phyloP scores from a whole-genome alignment of 2,888 invertebrate species.

The Scrobipalpa costella region DNA sequence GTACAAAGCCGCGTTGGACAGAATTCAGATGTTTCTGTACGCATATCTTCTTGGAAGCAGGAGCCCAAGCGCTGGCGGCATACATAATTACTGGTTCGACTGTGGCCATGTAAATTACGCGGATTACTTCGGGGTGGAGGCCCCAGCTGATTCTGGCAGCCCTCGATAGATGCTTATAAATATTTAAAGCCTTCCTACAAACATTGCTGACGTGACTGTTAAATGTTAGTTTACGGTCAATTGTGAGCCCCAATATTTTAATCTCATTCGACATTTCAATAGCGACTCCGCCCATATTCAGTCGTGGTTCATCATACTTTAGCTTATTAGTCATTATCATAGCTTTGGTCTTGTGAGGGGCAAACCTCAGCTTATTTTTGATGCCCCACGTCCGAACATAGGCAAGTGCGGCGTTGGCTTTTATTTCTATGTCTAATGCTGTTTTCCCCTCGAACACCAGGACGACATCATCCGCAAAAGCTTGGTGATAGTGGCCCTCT shows the following conservation, averaged over 20 bases:
- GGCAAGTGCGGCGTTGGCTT: not conserved
- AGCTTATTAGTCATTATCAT: not conserved
- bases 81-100: not conserved
- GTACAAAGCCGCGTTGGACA: not conserved
- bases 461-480: not conserved
- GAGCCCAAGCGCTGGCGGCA: not conserved
- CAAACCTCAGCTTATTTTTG: constrained; percentile 1
- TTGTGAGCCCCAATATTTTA: not conserved
- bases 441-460: not conserved
- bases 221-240: not conserved
- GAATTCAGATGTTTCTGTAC: not conserved
- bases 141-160: not conserved
- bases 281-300: not conserved
- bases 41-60: not conserved
- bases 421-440: not conserved
- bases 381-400: not conserved
- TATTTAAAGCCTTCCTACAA: not conserved
- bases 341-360: not conserved
- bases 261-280: not conserved
- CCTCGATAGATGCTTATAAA: not conserved
- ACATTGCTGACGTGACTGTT: not conserved
- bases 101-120: not conserved
- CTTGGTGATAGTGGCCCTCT: too few relatives aligned
- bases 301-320: not conserved
- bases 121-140: not conserved